Evolutionary conservation across 2,113 vertebrate species (phyloP), one percentile per base, ranked within the genome.

Genomic region (Muntiacus muntjak): DNA sequence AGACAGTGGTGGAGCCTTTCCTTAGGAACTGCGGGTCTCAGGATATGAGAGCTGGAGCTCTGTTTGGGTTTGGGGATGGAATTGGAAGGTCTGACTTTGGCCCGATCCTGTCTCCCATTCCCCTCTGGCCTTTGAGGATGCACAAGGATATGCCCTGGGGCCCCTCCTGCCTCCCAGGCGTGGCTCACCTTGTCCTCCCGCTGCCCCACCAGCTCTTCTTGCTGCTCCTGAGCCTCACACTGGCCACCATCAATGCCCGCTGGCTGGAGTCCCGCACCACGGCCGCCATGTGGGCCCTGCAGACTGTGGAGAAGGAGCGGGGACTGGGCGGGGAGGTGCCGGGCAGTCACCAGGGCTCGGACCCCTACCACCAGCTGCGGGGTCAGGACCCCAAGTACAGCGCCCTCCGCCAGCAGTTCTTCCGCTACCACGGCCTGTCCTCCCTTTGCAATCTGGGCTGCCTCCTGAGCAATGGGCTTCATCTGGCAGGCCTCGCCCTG

Each of bases 311-410:
- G 98, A 97, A 98, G 97, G 99, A 99, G 60, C 99, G 99, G 1
- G 99, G 99, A 40, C 98, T 99, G 13, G 99, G 99, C 0, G 85
- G 97, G 50, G 99, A 99, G 84, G 96, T 99, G 0, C 95, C 97
- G 0, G 97, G 98, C 91, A 94, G 58, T 64, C 99, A 99, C 50
- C 86, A 98, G 78, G 94, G 98, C 30, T 98, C 94, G 0, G 99
- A 99, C 55, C 99, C 54, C 26, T 99, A 99, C 36, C 96, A 97
- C 58, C 99, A 98, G 87, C 99, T 99, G 45, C 98, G 97, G 64
- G 99, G 99, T 76, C 98, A 99, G 98, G 99, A 99, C 97, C 99
- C 99, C 81, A 99, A 99, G 97, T 99, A 99, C 98, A 98, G 57
- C 76, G 98, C 93, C 26, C 97, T 97, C 83, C 99, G 98, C 64